A percentile compares a stretch with the other conserved stretches of the same genome.
phyloP scores from a whole-genome alignment of 2,113 vertebrate genomes.

The Mirounga angustirostris region DNA sequence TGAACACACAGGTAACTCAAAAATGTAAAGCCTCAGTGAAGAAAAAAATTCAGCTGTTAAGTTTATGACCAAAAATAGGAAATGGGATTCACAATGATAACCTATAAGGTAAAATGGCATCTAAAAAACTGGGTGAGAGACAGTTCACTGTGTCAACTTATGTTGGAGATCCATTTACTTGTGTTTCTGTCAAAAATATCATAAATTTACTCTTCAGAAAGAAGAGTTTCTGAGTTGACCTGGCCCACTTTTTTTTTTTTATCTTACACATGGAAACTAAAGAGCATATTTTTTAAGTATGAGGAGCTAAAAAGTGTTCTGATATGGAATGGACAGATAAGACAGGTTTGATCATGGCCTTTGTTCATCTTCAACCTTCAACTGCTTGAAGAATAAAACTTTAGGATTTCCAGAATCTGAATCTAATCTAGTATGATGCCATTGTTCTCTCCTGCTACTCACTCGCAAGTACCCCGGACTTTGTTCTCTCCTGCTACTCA shows the following conservation, averaged over 20 bases:
- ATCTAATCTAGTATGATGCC: not conserved
- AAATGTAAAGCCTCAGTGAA: slow-evolving; percentile 70
- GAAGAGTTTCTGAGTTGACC: not conserved
- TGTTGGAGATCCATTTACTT: not conserved
- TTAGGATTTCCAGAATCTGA: not conserved
- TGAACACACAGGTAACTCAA: slow-evolving; percentile 53
- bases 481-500: not conserved
- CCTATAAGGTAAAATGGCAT: slow-evolving; percentile 26
- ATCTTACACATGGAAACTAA: slow-evolving; percentile 47
- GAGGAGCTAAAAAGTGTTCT: not conserved
- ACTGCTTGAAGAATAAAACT: slow-evolving; percentile 1
- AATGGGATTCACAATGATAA: slow-evolving; percentile 54
- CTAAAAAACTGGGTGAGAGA: slow-evolving; percentile 28
- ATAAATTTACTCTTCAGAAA: slow-evolving; percentile 25
- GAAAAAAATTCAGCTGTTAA: slow-evolving; percentile 51
- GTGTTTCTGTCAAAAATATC: not conserved
- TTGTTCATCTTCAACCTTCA: not conserved
- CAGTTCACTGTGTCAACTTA: not conserved
- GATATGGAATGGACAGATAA: not conserved
- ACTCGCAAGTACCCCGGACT: not conserved
- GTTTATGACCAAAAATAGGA: slow-evolving; percentile 63
- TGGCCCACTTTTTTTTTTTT: not conserved
- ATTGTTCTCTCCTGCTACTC: not conserved
- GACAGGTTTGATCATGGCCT: not conserved
- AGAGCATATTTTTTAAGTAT: not conserved